phyloP scores from a whole-genome alignment of 2,113 vertebrate species.

The Vireo altiloquus region DNA sequence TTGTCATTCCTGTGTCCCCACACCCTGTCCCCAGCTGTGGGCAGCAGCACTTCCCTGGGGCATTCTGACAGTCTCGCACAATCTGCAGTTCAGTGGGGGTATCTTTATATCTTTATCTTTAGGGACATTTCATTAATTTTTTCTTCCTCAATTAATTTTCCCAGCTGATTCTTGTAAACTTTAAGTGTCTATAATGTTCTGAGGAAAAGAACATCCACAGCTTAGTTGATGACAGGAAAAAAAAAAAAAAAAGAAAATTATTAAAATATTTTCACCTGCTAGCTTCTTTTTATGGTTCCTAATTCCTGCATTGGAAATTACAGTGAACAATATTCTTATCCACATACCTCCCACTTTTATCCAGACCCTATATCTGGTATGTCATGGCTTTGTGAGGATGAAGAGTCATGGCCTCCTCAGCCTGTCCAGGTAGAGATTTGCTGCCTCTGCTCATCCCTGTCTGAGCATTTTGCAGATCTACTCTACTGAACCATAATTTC shows the following conservation, averaged over 20 bases:
- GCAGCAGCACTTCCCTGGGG: not conserved
- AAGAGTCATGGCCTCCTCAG: not conserved
- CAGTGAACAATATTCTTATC: not conserved
- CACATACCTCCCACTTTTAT: not conserved
- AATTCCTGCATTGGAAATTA: not conserved
- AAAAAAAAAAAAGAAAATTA: not conserved
- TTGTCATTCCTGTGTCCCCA: not conserved
- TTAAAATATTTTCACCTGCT: not conserved
- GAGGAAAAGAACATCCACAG: not conserved
- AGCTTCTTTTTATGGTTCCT: not conserved
- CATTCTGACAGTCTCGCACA: not conserved
- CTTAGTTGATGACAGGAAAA: not conserved
- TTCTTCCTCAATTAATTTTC: not conserved
- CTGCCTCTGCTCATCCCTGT: not conserved
- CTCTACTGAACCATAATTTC: not conserved
- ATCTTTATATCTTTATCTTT: not conserved
- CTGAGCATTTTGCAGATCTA: not conserved
- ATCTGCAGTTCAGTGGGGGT: not conserved
- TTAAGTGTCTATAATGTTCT: not conserved
- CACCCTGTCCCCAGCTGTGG: not conserved
- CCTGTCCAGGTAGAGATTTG: not conserved
- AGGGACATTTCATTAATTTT: not conserved
- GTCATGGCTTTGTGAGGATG: not conserved
- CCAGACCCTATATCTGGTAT: not conserved
- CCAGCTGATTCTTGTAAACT: not conserved